Conservation (phyloP, 2,888 invertebrate genomes). For the Caenorhabditis becei region DNA sequence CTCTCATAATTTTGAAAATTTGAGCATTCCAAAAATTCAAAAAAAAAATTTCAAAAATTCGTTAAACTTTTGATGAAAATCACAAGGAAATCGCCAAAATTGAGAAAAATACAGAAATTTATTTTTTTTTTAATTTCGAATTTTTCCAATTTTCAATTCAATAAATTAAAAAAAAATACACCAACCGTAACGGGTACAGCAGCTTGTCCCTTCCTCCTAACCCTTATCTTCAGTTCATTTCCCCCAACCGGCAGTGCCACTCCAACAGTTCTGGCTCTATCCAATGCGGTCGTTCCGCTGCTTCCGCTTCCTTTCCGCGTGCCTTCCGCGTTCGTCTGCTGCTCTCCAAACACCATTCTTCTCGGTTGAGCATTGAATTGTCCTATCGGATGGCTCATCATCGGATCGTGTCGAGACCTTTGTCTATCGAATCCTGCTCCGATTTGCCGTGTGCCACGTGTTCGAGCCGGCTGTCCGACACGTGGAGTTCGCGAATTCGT, state of each 20-base stretch:
- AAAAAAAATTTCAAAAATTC: no score
- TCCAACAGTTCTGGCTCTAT: slow-evolving; percentile 46
- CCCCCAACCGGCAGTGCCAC: slow-evolving; percentile 47
- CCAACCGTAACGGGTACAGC: slow-evolving; percentile 66
- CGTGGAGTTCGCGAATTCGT: slow-evolving; percentile 63
- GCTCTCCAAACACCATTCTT: slow-evolving; percentile 24
- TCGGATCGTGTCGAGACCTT: slow-evolving; percentile 42
- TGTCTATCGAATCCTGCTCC: slow-evolving; percentile 54
- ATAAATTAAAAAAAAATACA: not conserved
- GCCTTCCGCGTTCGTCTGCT: slow-evolving; percentile 11
- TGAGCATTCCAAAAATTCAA: no score
- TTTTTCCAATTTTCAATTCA: no score
- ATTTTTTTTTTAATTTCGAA: no score
- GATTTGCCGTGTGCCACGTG: slow-evolving; percentile 20
- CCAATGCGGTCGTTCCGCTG: slow-evolving; percentile 29
- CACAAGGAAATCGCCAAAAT: not conserved
- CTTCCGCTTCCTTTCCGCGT: no score
- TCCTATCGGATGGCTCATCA: slow-evolving; percentile 7
- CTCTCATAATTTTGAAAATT: no score
- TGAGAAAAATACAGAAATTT: not conserved
- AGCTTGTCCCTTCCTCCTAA: slow-evolving; percentile 69
- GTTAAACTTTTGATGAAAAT: not conserved
- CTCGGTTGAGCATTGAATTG: slow-evolving; percentile 2
- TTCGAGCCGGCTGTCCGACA: slow-evolving; percentile 31
- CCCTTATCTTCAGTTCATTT: slow-evolving; percentile 52